Evolutionary conservation across 1,140 invertebrate species (phyloP).

Genomic region (Anastatus disparis): DNA sequence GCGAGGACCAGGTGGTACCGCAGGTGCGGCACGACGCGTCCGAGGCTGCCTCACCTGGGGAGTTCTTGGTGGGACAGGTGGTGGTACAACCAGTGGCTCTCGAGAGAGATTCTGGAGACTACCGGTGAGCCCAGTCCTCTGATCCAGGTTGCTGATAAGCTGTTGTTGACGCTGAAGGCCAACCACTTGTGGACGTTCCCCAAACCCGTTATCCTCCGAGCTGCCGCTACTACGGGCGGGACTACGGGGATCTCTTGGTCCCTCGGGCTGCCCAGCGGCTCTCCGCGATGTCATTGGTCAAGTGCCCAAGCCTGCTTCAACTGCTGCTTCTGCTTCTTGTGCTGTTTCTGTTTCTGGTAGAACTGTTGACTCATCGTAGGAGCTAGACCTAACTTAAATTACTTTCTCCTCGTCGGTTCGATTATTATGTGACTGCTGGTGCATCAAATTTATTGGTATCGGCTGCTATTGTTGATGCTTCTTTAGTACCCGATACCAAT

Average conservation of each 20-base stretch:
- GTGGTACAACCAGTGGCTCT: conserved; percentile 32
- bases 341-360: background rate
- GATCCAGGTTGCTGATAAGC: conserved; percentile 48
- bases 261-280: conserved; percentile 61
- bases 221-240: conserved; percentile 61
- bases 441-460: too few species aligned
- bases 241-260: conserved; percentile 59
- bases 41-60: conserved; percentile 54
- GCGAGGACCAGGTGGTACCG: conserved; percentile 5
- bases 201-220: conserved; percentile 61
- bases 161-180: conserved; percentile 53
- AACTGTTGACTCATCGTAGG: conserved; percentile 1
- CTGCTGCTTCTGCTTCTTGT: conserved; percentile 36
- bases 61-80: conserved; percentile 46
- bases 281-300: conserved; percentile 63
- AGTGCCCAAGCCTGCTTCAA: conserved; percentile 6
- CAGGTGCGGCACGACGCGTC: conserved; percentile 21
- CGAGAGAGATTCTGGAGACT: conserved; percentile 50
- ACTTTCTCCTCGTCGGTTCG: background rate
- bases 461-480: too few species aligned
- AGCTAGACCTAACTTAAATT: background rate
- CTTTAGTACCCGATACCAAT: too few species aligned
- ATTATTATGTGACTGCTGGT: background rate
- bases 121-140: conserved; percentile 47
- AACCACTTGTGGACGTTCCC: conserved; percentile 56